A percentile compares a stretch with the other conserved stretches of the same genome.
Conservation (phyloP, 2,113 vertebrate genomes). For the Morone saxatilis region DNA sequence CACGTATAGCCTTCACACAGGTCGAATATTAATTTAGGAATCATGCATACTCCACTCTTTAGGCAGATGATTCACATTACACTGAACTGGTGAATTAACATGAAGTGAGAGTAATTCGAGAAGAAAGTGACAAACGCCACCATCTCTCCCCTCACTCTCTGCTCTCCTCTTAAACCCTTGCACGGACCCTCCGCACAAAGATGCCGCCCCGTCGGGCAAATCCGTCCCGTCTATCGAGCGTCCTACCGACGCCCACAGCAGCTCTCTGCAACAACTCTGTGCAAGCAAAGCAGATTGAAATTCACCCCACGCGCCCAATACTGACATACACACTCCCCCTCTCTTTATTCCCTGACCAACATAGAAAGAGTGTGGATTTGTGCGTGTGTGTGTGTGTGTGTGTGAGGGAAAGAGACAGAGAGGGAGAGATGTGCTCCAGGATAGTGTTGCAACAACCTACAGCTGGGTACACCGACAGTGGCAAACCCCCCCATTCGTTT, state of each 20-base stretch:
- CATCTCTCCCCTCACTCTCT: background rate
- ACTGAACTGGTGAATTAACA: background rate
- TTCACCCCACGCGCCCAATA: slow-evolving; percentile 62
- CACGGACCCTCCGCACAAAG: slow-evolving; percentile 26
- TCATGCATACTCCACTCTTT: background rate
- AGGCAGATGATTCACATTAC: background rate
- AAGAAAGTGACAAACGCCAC: background rate
- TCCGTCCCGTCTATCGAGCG: slow-evolving; percentile 34
- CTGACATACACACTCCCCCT: slow-evolving; percentile 37
- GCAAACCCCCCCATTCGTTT: background rate
- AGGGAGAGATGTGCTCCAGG: slow-evolving; percentile 6
- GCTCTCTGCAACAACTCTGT: slow-evolving; percentile 55
- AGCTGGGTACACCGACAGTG: background rate
- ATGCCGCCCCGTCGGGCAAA: slow-evolving; percentile 27
- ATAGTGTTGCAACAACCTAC: slow-evolving; percentile 28
- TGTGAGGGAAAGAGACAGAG: background rate
- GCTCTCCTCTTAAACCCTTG: background rate
- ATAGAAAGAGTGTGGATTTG: slow-evolving; percentile 3
- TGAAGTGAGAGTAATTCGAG: background rate
- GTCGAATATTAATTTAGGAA: background rate
- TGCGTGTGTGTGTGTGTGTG: background rate
- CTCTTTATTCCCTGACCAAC: slow-evolving; percentile 23
- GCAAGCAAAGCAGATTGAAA: slow-evolving; percentile 53
- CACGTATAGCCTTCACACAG: background rate
- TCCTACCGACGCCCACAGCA: slow-evolving; percentile 59